These are phyloP conservation scores for Zaprionus africanus DNA, from an alignment of 1,140 invertebrate species.

Conservation along the genomic window DNA sequence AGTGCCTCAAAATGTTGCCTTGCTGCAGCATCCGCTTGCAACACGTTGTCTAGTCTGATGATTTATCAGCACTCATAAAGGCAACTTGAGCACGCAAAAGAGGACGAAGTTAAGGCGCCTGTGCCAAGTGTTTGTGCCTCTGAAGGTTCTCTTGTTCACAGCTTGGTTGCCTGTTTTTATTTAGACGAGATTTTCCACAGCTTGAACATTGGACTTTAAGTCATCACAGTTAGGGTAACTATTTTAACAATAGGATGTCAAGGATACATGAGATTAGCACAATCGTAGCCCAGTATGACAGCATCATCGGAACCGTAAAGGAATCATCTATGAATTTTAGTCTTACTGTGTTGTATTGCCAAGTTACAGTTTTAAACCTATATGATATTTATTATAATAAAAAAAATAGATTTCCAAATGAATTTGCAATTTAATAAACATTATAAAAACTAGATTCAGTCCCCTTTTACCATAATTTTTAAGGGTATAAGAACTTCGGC, in stretches of 20 bases:
- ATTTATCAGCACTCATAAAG: slow-evolving; percentile 72
- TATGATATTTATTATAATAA: no score
- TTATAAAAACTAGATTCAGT: no score
- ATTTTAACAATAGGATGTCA: background rate
- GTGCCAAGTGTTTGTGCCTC: background rate
- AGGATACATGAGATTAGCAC: no score
- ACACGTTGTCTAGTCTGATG: slow-evolving; percentile 70
- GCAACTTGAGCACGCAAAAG: slow-evolving; percentile 40
- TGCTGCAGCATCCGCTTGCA: slow-evolving; percentile 65
- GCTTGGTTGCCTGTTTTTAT: background rate
- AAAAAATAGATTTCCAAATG: no score
- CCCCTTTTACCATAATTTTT: no score
- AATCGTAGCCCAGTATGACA: no score
- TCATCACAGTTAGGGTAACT: background rate
- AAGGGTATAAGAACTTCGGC: background rate
- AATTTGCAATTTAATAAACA: no score
- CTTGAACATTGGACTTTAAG: background rate
- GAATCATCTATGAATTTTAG: no score
- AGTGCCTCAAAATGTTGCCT: slow-evolving; percentile 42
- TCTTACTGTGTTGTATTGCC: no score
- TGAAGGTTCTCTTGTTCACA: background rate
- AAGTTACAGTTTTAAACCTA: no score
- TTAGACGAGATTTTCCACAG: background rate
- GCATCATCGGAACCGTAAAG: no score
- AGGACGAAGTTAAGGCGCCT: slow-evolving; percentile 25